Conservation (phyloP, 2,113 vertebrate species). For the Harpagus bidentatus region DNA sequence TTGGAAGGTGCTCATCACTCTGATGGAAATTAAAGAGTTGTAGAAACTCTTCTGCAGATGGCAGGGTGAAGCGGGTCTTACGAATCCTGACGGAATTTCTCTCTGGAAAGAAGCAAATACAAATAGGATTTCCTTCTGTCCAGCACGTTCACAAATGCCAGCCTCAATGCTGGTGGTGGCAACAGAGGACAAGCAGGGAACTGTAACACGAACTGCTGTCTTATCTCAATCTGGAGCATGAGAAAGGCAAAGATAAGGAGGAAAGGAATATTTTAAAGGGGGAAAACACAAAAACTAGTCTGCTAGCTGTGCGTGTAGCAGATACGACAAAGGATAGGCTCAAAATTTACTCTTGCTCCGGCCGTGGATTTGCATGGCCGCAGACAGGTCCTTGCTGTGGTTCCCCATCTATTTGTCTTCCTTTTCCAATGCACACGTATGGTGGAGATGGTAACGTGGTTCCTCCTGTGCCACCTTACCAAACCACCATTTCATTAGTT, state of each 20-base stretch:
- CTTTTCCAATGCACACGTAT: neutral
- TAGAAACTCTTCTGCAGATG: neutral
- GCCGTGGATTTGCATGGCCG: neutral
- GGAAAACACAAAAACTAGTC: neutral
- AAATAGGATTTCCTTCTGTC: neutral
- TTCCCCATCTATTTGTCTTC: neutral
- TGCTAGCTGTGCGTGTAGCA: accelerated
- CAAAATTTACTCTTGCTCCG: neutral
- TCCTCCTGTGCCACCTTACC: neutral
- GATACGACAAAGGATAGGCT: neutral
- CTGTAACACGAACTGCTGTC: neutral
- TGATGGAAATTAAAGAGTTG: neutral
- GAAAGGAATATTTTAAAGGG: neutral
- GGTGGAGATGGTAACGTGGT: accelerated
- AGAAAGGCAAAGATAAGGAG: neutral
- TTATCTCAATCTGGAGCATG: neutral
- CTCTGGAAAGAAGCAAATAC: neutral
- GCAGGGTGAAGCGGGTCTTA: accelerated
- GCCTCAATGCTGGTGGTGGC: neutral
- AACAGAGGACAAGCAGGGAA: neutral
- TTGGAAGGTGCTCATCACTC: neutral
- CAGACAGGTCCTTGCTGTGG: accelerated
- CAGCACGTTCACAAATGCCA: neutral
- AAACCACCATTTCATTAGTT: neutral
- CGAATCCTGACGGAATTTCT: neutral